Evolutionary conservation across 2,113 vertebrate genomes (phyloP).

Genomic region (Genyomyrus donnyi): DNA sequence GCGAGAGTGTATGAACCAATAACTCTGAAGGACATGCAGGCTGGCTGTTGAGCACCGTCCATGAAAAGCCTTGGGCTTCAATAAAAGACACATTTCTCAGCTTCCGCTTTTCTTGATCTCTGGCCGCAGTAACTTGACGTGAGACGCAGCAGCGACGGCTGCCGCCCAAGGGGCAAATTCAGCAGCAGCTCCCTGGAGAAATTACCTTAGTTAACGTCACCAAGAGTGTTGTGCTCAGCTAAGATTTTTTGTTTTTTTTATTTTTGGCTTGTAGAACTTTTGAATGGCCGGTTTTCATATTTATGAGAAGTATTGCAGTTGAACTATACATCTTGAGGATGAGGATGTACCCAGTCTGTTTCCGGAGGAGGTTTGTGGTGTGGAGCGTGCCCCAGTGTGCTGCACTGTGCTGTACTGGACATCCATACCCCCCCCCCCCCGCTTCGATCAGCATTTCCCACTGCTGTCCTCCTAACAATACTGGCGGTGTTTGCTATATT

Average conservation of each 20-base stretch:
- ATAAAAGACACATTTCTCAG: constrained; percentile 33
- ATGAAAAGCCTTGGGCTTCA: constrained; percentile 42
- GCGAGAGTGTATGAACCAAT: constrained; percentile 45
- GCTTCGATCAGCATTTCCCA: constrained; percentile 58
- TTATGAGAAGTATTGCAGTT: constrained; percentile 69
- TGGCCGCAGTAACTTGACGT: constrained; percentile 13
- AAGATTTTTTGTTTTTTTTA: not conserved
- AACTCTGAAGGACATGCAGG: constrained; percentile 42
- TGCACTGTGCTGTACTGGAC: constrained; percentile 56
- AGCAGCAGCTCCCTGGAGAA: not conserved
- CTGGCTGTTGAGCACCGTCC: constrained; percentile 42
- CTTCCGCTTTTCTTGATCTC: constrained; percentile 40
- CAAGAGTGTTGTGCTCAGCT: not conserved
- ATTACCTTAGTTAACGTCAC: not conserved
- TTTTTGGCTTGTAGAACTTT: constrained; percentile 55
- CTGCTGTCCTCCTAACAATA: constrained; percentile 57
- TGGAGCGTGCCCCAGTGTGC: constrained; percentile 50
- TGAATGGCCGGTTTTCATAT: constrained; percentile 50
- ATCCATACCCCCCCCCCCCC: constrained; percentile 43
- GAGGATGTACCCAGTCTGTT: constrained; percentile 35
- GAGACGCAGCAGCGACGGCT: not conserved
- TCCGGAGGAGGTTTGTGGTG: constrained; percentile 43
- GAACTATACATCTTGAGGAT: constrained; percentile 52
- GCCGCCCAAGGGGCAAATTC: not conserved
- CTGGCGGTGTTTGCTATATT: constrained; percentile 52